A percentile compares a stretch with the other conserved stretches of the same genome.
Evolutionary conservation across 2,113 vertebrate species (phyloP).

Genomic region (Rhea pennata): DNA sequence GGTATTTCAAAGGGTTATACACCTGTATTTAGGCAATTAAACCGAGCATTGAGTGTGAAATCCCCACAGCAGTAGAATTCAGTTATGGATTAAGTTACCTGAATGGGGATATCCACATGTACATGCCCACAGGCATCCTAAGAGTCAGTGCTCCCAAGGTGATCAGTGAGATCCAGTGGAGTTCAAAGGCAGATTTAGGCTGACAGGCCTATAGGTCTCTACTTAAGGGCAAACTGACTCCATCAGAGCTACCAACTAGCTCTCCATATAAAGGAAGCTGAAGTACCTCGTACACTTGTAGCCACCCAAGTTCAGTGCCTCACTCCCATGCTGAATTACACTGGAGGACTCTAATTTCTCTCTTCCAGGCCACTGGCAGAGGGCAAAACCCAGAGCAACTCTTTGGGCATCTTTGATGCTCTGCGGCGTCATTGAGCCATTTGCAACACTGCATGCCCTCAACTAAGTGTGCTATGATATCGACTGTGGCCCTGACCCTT

Average conservation of each 20-base stretch:
- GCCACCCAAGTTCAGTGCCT: background rate
- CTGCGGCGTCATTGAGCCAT: background rate
- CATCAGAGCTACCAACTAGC: background rate
- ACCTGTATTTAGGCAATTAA: background rate
- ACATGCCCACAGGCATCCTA: background rate
- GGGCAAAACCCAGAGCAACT: background rate
- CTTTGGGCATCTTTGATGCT: background rate
- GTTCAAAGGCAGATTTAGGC: background rate
- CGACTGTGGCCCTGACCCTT: background rate
- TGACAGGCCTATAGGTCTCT: no score
- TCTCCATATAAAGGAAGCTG: background rate
- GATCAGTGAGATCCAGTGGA: background rate
- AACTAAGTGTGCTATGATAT: fast-evolving
- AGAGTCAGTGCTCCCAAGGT: background rate
- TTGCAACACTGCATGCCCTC: background rate
- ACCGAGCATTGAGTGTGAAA: background rate
- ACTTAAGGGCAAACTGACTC: background rate
- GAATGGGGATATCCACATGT: background rate
- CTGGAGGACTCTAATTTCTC: background rate
- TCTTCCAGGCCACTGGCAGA: background rate
- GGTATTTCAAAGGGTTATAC: background rate
- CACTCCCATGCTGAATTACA: background rate
- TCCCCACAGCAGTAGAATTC: background rate
- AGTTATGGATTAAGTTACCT: background rate
- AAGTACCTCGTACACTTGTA: background rate